Percentiles rank a stretch among this genome's conserved stretches.
Evolutionary conservation across 2,888 invertebrate genomes (phyloP).

Genomic region (Drosophila rubida): DNA sequence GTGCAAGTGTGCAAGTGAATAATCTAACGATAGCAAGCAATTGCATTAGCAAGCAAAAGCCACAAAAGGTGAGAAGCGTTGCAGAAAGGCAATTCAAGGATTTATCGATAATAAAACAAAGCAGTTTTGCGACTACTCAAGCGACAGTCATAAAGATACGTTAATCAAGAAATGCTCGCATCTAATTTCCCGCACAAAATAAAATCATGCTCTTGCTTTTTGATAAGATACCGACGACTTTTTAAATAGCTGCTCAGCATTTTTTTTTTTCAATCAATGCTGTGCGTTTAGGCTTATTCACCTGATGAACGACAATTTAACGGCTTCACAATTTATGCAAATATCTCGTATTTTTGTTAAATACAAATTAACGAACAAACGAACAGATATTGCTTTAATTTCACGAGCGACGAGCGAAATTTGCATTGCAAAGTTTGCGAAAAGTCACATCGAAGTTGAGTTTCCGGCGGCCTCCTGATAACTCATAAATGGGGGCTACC

Average conservation of each 20-base stretch:
- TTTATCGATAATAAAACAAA: background rate
- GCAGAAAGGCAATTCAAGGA: background rate
- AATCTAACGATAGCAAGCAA: background rate
- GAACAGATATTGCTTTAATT: conserved; percentile 35
- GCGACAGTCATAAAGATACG: background rate
- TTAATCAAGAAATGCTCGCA: background rate
- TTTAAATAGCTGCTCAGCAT: background rate
- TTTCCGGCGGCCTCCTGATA: conserved; percentile 60
- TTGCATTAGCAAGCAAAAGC: background rate
- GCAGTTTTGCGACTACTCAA: background rate
- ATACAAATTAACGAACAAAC: conserved; percentile 18
- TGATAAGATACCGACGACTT: conserved; percentile 38
- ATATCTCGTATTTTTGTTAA: conserved; percentile 24
- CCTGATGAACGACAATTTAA: conserved; percentile 53
- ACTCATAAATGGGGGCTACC: conserved; percentile 39
- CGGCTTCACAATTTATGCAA: conserved; percentile 5
- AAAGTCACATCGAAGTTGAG: conserved; percentile 24
- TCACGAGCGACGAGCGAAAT: conserved; percentile 30
- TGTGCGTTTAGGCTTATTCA: conserved; percentile 29
- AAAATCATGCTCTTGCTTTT: background rate
- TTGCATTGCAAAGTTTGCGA: conserved; percentile 58
- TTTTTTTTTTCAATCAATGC: background rate
- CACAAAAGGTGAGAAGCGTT: conserved; percentile 20
- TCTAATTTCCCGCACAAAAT: background rate
- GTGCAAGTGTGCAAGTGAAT: conserved; percentile 27